These are phyloP conservation scores for Dolichallabes microphthalmus DNA, from an alignment of 2,113 vertebrate species.

Conservation along the genomic window DNA sequence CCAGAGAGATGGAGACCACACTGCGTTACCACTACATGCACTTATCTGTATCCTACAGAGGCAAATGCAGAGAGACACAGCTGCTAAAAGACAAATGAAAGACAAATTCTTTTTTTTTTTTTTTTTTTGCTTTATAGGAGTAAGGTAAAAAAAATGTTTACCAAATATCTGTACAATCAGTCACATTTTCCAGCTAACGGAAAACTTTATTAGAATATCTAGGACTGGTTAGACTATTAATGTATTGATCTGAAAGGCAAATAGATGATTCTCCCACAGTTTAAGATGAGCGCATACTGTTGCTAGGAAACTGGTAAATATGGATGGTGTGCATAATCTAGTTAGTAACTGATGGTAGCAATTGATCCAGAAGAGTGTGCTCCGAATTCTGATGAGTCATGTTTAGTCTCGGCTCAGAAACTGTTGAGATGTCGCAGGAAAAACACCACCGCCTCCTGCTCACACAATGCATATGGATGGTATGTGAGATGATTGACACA, in stretches of 20 bases:
- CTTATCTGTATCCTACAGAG: neutral
- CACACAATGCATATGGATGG: neutral
- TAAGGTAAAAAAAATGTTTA: neutral
- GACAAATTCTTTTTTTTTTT: neutral
- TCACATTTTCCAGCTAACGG: neutral
- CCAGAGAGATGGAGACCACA: slow-evolving; percentile 17
- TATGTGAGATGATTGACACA: neutral
- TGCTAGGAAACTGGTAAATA: slow-evolving; percentile 10
- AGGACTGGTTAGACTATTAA: neutral
- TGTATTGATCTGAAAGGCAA: neutral
- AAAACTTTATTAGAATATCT: neutral
- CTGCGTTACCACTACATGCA: neutral
- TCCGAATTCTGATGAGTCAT: neutral
- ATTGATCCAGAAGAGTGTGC: neutral
- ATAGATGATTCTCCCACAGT: neutral
- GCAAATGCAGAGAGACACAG: neutral
- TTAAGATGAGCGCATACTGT: neutral
- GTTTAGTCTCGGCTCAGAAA: neutral
- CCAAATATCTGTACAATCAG: neutral
- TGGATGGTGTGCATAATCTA: neutral
- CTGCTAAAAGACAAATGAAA: slow-evolving; percentile 7
- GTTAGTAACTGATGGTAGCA: neutral
- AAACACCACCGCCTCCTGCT: neutral
- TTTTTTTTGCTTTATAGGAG: neutral
- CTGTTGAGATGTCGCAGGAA: neutral